Conservation (phyloP, 2,888 invertebrate genomes). For the Cotesia congregata region DNA sequence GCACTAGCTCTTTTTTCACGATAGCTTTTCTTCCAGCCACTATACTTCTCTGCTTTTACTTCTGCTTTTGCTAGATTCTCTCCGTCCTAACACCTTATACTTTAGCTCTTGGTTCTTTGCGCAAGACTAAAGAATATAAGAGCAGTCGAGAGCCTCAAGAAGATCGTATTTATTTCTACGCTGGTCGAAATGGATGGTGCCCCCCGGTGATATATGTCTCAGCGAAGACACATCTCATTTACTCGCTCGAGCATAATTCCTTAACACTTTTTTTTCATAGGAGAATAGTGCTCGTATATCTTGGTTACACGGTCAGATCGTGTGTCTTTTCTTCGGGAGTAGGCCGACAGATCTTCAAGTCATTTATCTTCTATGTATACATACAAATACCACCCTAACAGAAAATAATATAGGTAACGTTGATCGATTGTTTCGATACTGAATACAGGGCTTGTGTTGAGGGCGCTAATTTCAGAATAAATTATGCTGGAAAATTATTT, state of each 20-base stretch:
- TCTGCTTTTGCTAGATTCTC: constrained; percentile 33
- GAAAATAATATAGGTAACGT: background rate
- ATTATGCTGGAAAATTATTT: background rate
- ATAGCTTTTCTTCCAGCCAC: constrained; percentile 20
- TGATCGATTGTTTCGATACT: background rate
- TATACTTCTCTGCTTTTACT: constrained; percentile 24
- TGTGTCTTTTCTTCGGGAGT: constrained; percentile 48
- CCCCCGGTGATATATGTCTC: constrained; percentile 53
- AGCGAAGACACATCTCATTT: constrained; percentile 73
- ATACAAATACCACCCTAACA: background rate
- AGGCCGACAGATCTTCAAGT: constrained; percentile 14
- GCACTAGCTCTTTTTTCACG: constrained; percentile 37
- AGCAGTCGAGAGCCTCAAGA: constrained; percentile 40
- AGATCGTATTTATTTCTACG: constrained; percentile 67
- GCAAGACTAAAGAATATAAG: constrained; percentile 29
- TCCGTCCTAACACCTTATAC: constrained; percentile 33
- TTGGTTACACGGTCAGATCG: constrained; percentile 62
- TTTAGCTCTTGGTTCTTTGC: constrained; percentile 36
- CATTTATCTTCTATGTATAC: constrained; percentile 10
- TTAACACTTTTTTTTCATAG: constrained; percentile 70
- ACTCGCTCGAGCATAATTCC: constrained; percentile 72
- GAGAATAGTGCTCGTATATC: constrained; percentile 65
- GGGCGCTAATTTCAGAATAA: background rate
- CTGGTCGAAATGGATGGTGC: constrained; percentile 52
- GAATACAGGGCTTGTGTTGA: background rate